Conservation (phyloP, 2,888 invertebrate species). For the Carterocephalus palaemon region DNA sequence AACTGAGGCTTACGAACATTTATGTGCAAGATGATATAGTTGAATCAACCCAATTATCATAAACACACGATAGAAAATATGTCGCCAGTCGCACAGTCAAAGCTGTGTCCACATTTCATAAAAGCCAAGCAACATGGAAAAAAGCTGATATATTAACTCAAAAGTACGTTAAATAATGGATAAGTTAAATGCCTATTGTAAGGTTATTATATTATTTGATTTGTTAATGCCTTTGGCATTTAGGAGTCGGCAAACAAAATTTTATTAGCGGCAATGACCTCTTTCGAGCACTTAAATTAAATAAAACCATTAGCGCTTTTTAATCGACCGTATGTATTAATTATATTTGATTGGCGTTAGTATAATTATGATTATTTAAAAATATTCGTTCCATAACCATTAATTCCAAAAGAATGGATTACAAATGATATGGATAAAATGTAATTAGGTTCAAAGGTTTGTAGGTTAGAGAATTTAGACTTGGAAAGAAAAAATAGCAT, state of each 20-base stretch:
- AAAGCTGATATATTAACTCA: too few species aligned
- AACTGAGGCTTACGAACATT: conserved; percentile 15
- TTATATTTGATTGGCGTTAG: conserved; percentile 1
- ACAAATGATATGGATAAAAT: too few species aligned
- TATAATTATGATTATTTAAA: too few species aligned
- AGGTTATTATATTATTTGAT: not conserved
- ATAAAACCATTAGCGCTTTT: not conserved
- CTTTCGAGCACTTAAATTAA: not conserved
- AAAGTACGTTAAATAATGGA: too few species aligned
- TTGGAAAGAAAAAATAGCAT: too few species aligned
- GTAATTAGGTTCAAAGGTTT: too few species aligned
- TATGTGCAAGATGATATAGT: conserved; percentile 7
- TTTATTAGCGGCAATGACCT: conserved; percentile 1
- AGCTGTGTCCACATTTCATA: too few species aligned
- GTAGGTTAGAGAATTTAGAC: too few species aligned
- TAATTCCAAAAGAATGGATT: too few species aligned
- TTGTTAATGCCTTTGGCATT: conserved; percentile 4
- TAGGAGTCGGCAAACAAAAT: not conserved
- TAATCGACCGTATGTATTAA: conserved; percentile 6
- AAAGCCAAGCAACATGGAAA: too few species aligned
- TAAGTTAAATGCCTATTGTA: too few species aligned
- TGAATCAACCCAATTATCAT: conserved; percentile 5
- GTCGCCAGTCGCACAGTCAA: not conserved
- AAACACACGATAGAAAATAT: conserved; percentile 1
- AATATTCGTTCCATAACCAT: too few species aligned